These are phyloP conservation scores for Mastomys natalensis DNA, from an alignment of 2,113 vertebrate species.

Conservation along the genomic window DNA sequence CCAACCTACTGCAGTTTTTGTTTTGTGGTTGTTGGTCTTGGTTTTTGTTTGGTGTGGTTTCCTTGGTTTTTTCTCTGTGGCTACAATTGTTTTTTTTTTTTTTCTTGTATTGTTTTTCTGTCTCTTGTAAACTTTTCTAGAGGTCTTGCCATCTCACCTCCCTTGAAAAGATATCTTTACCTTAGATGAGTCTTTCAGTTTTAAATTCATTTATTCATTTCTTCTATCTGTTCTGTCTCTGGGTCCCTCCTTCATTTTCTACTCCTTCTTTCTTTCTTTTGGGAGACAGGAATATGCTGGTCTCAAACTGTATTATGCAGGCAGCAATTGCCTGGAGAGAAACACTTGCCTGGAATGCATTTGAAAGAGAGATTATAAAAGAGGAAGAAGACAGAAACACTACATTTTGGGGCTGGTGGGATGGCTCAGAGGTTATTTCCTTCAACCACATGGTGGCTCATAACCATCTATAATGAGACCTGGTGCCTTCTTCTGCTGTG, in stretches of 20 bases:
- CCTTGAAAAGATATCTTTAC: background rate
- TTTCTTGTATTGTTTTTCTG: background rate
- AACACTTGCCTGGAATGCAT: background rate
- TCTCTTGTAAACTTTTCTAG: background rate
- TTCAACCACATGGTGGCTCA: no score
- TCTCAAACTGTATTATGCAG: background rate
- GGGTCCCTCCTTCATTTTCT: background rate
- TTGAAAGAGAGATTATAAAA: background rate
- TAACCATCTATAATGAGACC: no score
- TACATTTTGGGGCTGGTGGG: background rate
- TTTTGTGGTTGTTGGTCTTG: background rate
- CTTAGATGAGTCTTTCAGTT: background rate
- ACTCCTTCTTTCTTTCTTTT: background rate
- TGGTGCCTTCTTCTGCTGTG: no score
- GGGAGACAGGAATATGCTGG: background rate
- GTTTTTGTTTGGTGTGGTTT: no score
- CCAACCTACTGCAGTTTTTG: background rate
- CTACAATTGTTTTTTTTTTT: background rate
- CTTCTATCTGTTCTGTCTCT: background rate
- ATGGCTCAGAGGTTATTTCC: no score
- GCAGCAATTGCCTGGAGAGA: background rate
- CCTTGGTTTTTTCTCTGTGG: background rate
- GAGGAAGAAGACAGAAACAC: background rate
- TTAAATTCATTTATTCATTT: background rate
- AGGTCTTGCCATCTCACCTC: background rate